Conservation (phyloP, 2,888 invertebrate genomes). For the Lycaena phlaeas region DNA sequence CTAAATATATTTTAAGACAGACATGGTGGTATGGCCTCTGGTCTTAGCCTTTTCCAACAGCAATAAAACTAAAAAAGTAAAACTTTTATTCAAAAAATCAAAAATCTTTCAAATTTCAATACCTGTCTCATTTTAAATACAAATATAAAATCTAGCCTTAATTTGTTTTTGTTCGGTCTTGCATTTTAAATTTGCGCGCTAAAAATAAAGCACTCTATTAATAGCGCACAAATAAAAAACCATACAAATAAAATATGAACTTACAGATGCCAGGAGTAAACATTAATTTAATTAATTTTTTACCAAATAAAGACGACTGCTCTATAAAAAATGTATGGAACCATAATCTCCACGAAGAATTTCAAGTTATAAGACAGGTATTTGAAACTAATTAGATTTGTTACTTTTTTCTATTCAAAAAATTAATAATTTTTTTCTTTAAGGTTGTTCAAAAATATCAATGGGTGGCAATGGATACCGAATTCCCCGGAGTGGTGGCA, state of each 20-base stretch:
- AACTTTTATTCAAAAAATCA: too few species aligned
- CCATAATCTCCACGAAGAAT: conserved; percentile 94
- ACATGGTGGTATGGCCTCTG: too few species aligned
- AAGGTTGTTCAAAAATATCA: conserved; percentile 81
- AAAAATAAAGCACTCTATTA: not conserved
- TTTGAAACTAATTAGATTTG: not conserved
- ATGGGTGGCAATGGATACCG: conserved; percentile 92
- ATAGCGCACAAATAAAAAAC: not conserved
- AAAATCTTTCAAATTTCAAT: too few species aligned
- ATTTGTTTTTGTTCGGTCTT: too few species aligned
- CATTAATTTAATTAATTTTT: conserved; percentile 19
- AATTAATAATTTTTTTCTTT: not conserved
- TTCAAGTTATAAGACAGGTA: conserved; percentile 88
- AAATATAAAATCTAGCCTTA: too few species aligned
- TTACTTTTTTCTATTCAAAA: not conserved
- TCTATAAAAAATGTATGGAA: conserved; percentile 96
- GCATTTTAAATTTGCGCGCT: not conserved
- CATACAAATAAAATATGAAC: conserved; percentile 20
- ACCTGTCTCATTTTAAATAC: too few species aligned
- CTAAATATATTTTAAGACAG: too few species aligned
- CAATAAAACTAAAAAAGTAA: too few species aligned
- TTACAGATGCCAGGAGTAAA: conserved; percentile 21
- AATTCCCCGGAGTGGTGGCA: conserved; percentile 97
- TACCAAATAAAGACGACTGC: conserved; percentile 76
- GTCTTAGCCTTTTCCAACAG: too few species aligned